phyloP scores from a whole-genome alignment of 1,140 invertebrate genomes.

The Brachionus plicatilis region DNA sequence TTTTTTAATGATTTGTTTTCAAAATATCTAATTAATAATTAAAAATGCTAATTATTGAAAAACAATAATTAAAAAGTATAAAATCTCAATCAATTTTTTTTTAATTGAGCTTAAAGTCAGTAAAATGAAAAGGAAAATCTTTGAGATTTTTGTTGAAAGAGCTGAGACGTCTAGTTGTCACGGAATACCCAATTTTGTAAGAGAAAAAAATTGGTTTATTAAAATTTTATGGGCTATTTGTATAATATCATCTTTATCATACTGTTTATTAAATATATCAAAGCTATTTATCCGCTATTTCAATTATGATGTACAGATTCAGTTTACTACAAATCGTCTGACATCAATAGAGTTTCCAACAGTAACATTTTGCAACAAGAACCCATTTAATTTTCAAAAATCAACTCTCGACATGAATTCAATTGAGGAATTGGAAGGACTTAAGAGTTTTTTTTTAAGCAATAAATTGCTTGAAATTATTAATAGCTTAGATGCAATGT shows the following conservation, averaged over 20 bases:
- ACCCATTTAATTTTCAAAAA: slow-evolving; percentile 44
- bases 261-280: not conserved
- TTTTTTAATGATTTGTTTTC: too few relatives aligned
- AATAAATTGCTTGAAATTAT: not conserved
- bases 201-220: not conserved
- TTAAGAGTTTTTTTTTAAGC: not conserved
- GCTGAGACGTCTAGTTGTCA: not conserved
- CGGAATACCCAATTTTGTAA: not conserved
- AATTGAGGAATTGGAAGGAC: not conserved
- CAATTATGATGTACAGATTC: not conserved
- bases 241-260: not conserved
- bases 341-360: slow-evolving; percentile 49
- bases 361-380: slow-evolving; percentile 55
- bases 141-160: not conserved
- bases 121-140: not conserved
- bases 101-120: too few relatives aligned
- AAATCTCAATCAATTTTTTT: too few relatives aligned
- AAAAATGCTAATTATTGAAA: too few relatives aligned
- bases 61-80: too few relatives aligned
- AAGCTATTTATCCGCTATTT: not conserved
- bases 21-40: too few relatives aligned
- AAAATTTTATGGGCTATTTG: not conserved
- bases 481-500: too few relatives aligned
- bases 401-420: not conserved
- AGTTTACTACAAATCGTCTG: not conserved